Percentiles rank a stretch among this genome's conserved stretches.
Evolutionary conservation across 64 coral and sea anemone species (phyloP).

Genomic region (Montipora capricornis): DNA sequence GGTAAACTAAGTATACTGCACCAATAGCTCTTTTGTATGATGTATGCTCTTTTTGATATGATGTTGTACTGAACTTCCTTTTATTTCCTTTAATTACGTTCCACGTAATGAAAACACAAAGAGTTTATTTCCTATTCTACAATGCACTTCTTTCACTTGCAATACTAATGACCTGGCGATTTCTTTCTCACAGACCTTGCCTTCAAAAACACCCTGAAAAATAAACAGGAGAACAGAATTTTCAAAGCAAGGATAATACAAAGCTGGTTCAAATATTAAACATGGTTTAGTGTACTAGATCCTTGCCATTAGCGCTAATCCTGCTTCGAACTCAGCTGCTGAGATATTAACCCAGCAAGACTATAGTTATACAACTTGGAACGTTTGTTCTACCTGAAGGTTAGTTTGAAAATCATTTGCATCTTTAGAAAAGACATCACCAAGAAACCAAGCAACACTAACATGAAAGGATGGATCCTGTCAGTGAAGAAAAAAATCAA

Average conservation of each 20-base stretch:
- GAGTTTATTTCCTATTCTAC: conserved; percentile 68
- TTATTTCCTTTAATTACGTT: background rate
- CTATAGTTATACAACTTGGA: too few relatives aligned
- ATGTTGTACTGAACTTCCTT: too few relatives aligned
- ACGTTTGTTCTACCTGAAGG: conserved; percentile 34
- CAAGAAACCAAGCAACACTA: conserved; percentile 66
- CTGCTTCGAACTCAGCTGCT: too few relatives aligned
- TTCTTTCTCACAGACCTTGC: conserved; percentile 13
- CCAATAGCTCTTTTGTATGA: too few relatives aligned
- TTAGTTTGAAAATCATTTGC: background rate
- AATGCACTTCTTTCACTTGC: conserved; percentile 50
- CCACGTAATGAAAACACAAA: conserved; percentile 40
- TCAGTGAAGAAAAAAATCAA: too few relatives aligned
- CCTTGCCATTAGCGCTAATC: too few relatives aligned
- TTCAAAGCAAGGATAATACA: too few relatives aligned
- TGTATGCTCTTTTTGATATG: too few relatives aligned
- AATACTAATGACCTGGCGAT: conserved; percentile 26
- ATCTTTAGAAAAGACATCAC: conserved; percentile 35
- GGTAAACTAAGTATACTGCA: too few relatives aligned
- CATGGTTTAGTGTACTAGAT: too few relatives aligned
- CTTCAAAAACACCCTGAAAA: conserved; percentile 49
- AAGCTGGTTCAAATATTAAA: background rate
- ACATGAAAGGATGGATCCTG: conserved; percentile 75
- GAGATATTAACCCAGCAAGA: too few relatives aligned
- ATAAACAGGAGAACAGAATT: background rate